Evolutionary conservation across 1,140 invertebrate genomes (phyloP).

Genomic region (Bilobella aurantiaca): DNA sequence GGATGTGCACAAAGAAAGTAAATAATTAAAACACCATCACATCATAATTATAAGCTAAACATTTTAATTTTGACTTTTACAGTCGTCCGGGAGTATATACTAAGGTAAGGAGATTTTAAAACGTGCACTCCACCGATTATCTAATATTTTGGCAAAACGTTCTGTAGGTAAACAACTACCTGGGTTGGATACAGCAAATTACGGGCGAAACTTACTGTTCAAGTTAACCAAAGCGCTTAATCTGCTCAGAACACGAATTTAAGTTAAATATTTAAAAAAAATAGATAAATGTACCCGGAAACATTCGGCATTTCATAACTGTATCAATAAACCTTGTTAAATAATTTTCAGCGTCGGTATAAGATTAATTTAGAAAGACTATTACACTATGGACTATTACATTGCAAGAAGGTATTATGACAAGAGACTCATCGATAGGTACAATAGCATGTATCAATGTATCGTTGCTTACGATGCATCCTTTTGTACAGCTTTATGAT

Average conservation of each 20-base stretch:
- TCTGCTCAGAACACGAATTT: background rate
- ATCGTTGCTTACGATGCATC: too few species aligned
- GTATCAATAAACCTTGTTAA: too few species aligned
- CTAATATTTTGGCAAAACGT: background rate
- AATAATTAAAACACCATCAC: background rate
- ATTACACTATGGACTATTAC: too few species aligned
- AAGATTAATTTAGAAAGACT: too few species aligned
- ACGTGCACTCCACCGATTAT: background rate
- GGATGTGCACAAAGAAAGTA: conserved; percentile 47
- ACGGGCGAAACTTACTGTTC: background rate
- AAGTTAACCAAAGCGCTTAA: background rate
- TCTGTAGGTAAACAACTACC: conserved; percentile 6
- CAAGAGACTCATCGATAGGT: too few species aligned
- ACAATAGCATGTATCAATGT: too few species aligned
- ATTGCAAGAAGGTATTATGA: too few species aligned
- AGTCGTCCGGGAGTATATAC: conserved; percentile 8
- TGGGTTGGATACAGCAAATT: conserved; percentile 1
- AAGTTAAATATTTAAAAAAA: background rate
- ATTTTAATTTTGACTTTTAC: background rate
- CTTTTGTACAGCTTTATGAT: too few species aligned
- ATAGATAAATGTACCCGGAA: too few species aligned
- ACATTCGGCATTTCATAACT: too few species aligned
- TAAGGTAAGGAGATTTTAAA: conserved; percentile 1
- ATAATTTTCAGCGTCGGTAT: too few species aligned
- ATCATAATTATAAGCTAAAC: background rate